These are phyloP conservation scores for Agrochola litura DNA, from an alignment of 2,888 invertebrate genomes.

Conservation along the genomic window DNA sequence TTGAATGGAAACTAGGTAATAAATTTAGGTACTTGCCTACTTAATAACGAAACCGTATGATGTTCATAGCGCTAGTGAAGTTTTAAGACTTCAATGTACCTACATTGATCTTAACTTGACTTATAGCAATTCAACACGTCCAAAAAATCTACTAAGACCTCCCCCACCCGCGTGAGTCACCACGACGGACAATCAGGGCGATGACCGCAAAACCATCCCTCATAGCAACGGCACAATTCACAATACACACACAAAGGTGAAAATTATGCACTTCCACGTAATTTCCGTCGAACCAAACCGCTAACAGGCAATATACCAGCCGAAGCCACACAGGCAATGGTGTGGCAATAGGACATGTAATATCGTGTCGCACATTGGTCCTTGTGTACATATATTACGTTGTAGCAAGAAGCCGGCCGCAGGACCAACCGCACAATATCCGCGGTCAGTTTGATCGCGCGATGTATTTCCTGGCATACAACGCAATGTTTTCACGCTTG, in stretches of 20 bases:
- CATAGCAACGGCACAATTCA: conserved; percentile 30
- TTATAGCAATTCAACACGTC: neutral
- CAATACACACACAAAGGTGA: conserved; percentile 35
- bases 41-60: neutral
- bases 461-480: conserved; percentile 44
- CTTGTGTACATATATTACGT: conserved; percentile 2
- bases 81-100: neutral
- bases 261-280: conserved; percentile 58
- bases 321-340: conserved; percentile 41
- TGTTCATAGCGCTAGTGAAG: neutral
- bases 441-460: conserved; percentile 46
- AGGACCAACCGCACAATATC: conserved; percentile 42
- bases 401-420: conserved; percentile 45
- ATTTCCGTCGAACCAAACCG: conserved; percentile 51
- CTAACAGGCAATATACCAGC: conserved; percentile 52
- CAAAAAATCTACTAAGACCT: neutral
- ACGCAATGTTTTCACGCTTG: conserved; percentile 14
- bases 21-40: neutral
- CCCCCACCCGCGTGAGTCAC: conserved; percentile 21
- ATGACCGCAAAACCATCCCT: conserved; percentile 43
- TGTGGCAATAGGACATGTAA: conserved; percentile 33
- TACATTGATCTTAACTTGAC: neutral
- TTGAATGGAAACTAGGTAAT: neutral
- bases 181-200: conserved; percentile 30
- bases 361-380: conserved; percentile 37